phyloP scores from a whole-genome alignment of 2,888 invertebrate genomes.

The Diaphora mendica region DNA sequence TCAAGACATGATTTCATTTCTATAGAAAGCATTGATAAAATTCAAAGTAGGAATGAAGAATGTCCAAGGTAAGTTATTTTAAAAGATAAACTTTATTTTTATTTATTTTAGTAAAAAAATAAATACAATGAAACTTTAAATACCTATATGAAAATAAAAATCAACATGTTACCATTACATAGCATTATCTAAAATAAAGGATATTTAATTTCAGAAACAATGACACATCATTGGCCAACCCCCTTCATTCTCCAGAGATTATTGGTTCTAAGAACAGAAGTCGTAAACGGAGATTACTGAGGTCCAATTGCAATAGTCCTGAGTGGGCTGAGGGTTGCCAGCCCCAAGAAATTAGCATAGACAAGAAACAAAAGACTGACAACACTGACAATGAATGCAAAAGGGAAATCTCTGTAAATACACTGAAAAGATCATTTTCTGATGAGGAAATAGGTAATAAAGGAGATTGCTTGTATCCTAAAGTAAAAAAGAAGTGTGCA shows the following conservation, averaged over 20 bases:
- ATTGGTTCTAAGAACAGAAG: conserved; percentile 55
- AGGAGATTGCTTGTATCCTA: conserved; percentile 68
- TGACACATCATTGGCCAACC: conserved; percentile 62
- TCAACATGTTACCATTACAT: background rate
- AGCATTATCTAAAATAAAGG: background rate
- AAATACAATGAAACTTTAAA: too few relatives aligned
- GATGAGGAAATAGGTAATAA: conserved; percentile 65
- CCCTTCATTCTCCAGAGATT: conserved; percentile 72
- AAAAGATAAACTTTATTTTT: background rate
- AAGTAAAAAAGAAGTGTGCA: conserved; percentile 65
- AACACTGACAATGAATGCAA: conserved; percentile 31
- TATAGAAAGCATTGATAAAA: conserved; percentile 75
- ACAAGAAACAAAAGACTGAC: conserved; percentile 60
- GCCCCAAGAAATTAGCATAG: conserved; percentile 58
- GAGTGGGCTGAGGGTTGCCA: conserved; percentile 79
- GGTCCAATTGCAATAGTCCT: conserved; percentile 71
- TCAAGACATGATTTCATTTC: conserved; percentile 82
- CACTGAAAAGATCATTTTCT: conserved; percentile 58
- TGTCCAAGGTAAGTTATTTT: conserved; percentile 59
- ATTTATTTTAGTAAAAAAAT: too few relatives aligned
- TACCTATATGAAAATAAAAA: background rate
- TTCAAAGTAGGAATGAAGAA: conserved; percentile 65
- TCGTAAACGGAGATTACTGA: conserved; percentile 65
- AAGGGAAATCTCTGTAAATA: conserved; percentile 45
- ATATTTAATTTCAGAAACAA: conserved; percentile 64